Conservation (phyloP, 2,888 invertebrate species). For the Eupithecia pulchellata region DNA sequence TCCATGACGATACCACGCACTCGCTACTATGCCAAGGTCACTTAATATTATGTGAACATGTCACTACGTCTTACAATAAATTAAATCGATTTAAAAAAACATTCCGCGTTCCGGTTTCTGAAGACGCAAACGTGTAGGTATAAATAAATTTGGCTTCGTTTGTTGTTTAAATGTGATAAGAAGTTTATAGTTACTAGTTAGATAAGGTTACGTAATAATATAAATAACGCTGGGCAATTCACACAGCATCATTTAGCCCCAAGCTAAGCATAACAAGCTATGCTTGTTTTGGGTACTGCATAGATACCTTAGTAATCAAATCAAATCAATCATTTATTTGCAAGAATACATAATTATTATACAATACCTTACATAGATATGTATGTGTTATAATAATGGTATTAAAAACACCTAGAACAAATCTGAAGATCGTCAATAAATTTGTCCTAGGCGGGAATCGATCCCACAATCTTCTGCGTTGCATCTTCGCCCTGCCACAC, state of each 20-base stretch:
- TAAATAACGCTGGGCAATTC: not conserved
- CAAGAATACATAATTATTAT: too few species aligned
- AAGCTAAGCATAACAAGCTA: not conserved
- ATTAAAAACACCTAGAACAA: not conserved
- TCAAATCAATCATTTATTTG: too few species aligned
- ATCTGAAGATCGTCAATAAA: not conserved
- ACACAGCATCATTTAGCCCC: not conserved
- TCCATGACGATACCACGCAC: constrained; percentile 49
- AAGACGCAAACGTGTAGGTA: constrained; percentile 21
- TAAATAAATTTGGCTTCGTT: constrained; percentile 29
- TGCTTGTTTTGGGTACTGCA: not conserved
- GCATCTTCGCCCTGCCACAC: not conserved
- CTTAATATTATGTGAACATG: constrained; percentile 64
- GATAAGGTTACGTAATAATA: not conserved
- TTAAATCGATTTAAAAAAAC: constrained; percentile 56
- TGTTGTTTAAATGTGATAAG: constrained; percentile 22
- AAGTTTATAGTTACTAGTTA: not conserved
- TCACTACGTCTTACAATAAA: constrained; percentile 62
- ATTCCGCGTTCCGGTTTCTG: constrained; percentile 36
- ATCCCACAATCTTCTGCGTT: not conserved
- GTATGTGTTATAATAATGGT: not conserved
- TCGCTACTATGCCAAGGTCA: constrained; percentile 73
- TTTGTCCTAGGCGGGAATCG: not conserved
- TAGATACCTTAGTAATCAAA: too few species aligned
- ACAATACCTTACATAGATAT: too few species aligned